phyloP scores from a whole-genome alignment of 1,140 invertebrate species.

The Agrypnia vestita region DNA sequence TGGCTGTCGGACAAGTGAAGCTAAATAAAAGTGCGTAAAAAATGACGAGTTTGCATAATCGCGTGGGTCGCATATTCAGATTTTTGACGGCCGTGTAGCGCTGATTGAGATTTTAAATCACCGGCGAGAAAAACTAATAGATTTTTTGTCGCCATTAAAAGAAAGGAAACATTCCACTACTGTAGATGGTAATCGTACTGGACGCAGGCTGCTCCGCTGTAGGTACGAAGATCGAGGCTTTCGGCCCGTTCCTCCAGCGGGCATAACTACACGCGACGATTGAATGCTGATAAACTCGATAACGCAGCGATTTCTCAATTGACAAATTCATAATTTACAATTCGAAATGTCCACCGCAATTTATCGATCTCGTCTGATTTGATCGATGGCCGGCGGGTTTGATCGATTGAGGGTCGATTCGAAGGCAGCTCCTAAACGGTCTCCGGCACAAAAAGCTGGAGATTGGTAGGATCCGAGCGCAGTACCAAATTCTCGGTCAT shows the following conservation, averaged over 20 bases:
- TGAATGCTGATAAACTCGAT: slow-evolving; percentile 26
- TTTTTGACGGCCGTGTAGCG: too few relatives aligned
- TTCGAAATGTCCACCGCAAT: slow-evolving; percentile 28
- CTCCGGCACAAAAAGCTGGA: slow-evolving; percentile 47
- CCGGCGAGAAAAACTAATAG: too few relatives aligned
- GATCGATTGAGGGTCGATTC: slow-evolving; percentile 26
- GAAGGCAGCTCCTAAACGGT: slow-evolving; percentile 18
- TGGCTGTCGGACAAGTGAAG: too few relatives aligned
- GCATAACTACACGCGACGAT: slow-evolving; percentile 14
- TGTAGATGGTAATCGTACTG: background rate
- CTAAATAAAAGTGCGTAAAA: too few relatives aligned
- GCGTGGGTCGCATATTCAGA: too few relatives aligned
- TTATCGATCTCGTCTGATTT: slow-evolving; percentile 43
- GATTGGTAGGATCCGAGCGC: slow-evolving; percentile 37
- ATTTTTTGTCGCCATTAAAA: too few relatives aligned
- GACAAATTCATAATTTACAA: slow-evolving; percentile 50
- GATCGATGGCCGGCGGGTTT: slow-evolving; percentile 45
- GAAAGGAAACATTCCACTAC: too few relatives aligned
- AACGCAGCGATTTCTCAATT: slow-evolving; percentile 36
- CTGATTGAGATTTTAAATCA: too few relatives aligned
- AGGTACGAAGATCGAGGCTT: background rate
- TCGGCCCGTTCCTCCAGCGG: background rate
- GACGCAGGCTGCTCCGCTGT: background rate
- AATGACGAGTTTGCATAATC: too few relatives aligned
- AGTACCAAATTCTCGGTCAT: slow-evolving; percentile 49